Conservation (phyloP, 2,113 vertebrate genomes). For the Cardinalis cardinalis region DNA sequence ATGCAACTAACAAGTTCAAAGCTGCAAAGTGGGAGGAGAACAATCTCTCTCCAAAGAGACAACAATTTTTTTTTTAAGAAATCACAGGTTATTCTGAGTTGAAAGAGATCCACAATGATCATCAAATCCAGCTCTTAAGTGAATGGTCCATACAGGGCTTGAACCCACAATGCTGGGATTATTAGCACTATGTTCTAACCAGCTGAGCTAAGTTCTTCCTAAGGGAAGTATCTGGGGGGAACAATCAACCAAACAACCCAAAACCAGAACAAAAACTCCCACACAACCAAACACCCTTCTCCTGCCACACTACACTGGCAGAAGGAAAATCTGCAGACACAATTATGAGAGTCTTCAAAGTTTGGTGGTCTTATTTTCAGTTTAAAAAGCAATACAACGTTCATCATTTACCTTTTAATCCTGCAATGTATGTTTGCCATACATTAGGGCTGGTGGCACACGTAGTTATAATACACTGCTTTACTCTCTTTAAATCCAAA, state of each 20-base stretch:
- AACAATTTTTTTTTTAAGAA: neutral
- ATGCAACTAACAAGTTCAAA: neutral
- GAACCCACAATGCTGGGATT: neutral
- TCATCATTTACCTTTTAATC: conserved; percentile 82
- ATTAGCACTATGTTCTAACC: neutral
- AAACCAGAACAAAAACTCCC: neutral
- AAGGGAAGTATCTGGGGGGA: neutral
- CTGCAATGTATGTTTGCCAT: conserved; percentile 80
- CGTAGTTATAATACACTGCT: conserved; percentile 79
- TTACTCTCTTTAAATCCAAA: conserved; percentile 85
- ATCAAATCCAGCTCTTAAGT: neutral
- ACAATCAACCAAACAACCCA: neutral
- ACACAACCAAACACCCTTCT: neutral
- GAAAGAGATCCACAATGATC: neutral
- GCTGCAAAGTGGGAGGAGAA: neutral
- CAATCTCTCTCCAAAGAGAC: neutral
- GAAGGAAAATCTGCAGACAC: neutral
- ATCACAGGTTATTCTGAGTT: neutral
- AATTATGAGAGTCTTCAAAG: neutral
- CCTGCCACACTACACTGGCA: neutral
- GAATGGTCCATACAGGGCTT: neutral
- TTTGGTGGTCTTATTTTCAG: neutral
- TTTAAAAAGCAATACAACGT: neutral
- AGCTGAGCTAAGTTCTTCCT: neutral
- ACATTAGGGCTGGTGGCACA: conserved; percentile 69